Evolutionary conservation across 2,797 vertebrate genomes (phyloP).

Genomic region (Myotis vivesi): DNA sequence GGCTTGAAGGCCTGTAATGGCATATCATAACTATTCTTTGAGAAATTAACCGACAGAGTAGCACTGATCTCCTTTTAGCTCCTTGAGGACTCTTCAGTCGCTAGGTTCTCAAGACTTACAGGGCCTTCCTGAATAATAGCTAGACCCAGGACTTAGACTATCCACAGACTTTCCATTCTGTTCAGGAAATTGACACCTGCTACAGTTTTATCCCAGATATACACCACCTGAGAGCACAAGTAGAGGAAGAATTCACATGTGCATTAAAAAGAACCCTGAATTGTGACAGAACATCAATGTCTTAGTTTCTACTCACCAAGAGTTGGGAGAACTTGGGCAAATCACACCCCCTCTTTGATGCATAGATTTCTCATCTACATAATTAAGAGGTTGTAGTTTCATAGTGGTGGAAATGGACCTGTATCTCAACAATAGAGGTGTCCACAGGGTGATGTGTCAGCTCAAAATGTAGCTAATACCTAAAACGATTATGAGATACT

Average conservation of each 20-base stretch:
- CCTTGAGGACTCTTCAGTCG: neutral
- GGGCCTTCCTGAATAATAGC: neutral
- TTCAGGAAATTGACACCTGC: neutral
- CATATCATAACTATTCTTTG: slow-evolving; percentile 64
- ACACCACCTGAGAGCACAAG: neutral
- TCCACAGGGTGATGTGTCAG: neutral
- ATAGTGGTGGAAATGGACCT: neutral
- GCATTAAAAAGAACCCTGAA: neutral
- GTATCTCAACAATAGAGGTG: neutral
- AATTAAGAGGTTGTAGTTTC: neutral
- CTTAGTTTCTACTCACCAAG: neutral
- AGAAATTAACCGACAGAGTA: slow-evolving; percentile 57
- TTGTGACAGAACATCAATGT: neutral
- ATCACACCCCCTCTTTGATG: neutral
- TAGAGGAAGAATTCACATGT: neutral
- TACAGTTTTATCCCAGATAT: neutral
- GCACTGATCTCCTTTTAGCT: slow-evolving; percentile 17
- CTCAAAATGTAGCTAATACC: neutral
- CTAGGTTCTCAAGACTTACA: neutral
- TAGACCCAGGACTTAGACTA: neutral
- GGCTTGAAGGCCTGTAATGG: slow-evolving; percentile 46
- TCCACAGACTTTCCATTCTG: neutral
- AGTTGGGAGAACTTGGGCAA: neutral
- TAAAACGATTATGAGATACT: neutral
- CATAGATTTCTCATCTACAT: neutral